Conservation (phyloP, 2,888 invertebrate genomes). For the Philaethria dido region DNA sequence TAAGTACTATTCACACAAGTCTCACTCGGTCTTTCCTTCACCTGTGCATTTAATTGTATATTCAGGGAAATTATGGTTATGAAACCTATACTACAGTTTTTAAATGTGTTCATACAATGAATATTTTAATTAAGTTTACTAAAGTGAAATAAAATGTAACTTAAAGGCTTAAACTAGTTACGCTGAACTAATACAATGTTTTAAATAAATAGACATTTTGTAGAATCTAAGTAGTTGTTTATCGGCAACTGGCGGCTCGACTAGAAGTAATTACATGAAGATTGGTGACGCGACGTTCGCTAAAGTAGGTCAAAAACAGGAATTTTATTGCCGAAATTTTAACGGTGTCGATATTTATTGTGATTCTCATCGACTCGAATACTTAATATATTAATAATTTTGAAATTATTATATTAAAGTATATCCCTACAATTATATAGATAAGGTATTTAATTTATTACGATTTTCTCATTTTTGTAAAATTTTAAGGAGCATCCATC, state of each 20-base stretch:
- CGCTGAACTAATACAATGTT: background rate
- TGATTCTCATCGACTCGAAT: background rate
- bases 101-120: background rate
- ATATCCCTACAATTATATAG: too few relatives aligned
- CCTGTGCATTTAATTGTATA: too few relatives aligned
- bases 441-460: too few relatives aligned
- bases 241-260: conserved; percentile 2
- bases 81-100: background rate
- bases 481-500: too few relatives aligned
- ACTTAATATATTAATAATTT: too few relatives aligned
- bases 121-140: background rate
- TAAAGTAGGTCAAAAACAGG: background rate
- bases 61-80: too few relatives aligned
- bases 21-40: too few relatives aligned
- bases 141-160: background rate
- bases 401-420: too few relatives aligned
- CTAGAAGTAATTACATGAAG: conserved; percentile 10
- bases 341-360: background rate
- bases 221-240: conserved; percentile 1
- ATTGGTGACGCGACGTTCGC: background rate
- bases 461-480: too few relatives aligned
- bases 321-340: conserved; percentile 4
- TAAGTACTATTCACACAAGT: too few relatives aligned
- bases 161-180: background rate
- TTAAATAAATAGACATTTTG: conserved; percentile 7